Conservation (phyloP, 2,113 vertebrate genomes). For the Anoplopoma fimbria region DNA sequence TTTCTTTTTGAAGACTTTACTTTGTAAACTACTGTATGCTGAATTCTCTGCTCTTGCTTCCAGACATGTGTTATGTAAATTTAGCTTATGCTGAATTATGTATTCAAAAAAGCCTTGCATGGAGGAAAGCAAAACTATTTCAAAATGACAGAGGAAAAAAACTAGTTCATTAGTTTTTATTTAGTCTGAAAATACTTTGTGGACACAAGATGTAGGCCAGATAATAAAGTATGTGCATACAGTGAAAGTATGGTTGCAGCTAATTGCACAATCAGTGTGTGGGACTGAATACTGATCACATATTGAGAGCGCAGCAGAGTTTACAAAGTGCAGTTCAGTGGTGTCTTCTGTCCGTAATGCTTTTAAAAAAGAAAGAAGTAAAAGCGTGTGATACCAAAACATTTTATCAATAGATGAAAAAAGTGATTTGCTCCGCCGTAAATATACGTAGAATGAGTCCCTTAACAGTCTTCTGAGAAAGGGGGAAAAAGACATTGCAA, state of each 20-base stretch:
- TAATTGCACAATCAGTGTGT: not conserved
- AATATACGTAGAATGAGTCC: not conserved
- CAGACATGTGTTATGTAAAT: not conserved
- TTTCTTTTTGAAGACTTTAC: not conserved
- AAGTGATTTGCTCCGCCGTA: not conserved
- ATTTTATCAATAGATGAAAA: not conserved
- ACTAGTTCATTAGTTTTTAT: no score
- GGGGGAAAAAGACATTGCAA: not conserved
- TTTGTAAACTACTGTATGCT: conserved; percentile 4
- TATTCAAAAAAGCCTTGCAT: not conserved
- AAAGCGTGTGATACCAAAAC: not conserved
- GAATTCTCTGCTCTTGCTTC: not conserved
- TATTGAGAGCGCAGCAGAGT: not conserved
- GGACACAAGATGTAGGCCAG: conserved; percentile 2
- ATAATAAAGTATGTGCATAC: not conserved
- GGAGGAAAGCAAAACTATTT: not conserved
- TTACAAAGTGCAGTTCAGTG: not conserved
- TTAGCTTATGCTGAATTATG: not conserved
- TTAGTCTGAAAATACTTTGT: not conserved
- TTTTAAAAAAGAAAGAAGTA: not conserved
- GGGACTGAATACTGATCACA: not conserved
- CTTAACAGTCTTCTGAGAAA: not conserved
- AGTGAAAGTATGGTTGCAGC: not conserved
- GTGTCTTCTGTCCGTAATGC: not conserved
- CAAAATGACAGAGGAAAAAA: not conserved